Base-by-base conservation (phyloP, 2,113 vertebrate species). In the Oncorhynchus clarkii region DNA sequence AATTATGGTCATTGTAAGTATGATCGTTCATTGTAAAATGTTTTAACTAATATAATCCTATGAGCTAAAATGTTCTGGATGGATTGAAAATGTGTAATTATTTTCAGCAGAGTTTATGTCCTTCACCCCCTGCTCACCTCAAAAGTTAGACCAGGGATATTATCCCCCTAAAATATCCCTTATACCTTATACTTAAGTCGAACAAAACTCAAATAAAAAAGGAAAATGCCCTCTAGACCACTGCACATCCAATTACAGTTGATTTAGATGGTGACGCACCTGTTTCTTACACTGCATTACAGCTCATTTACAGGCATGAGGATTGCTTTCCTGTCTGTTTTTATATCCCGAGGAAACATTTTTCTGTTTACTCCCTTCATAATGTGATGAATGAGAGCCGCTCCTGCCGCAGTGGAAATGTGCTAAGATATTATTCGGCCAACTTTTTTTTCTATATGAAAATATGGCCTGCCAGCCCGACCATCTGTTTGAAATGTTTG, bases 401-500 rank as follows among this genome's bases (percentile, higher is more conserved):
- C 80, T 75, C 75, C 85, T 80, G 73, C 68, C 24, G 60, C 60
- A 16, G 39, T 62, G 75, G 22, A 57, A 76, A 49, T 73, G 72
- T 54, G 51, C 29, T n/a, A 26, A 2, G 39, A 45, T 45, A 45
- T 45, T 51, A 67, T 78, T 78, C 76, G 16, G 64, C 79, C 48
- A 68, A 68, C 39, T 72, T 57, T 75, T 49, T 34, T 73, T 76
- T 75, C 49, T 14, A 71, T 64, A 73, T 87, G 51, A 82, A 80
- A 84, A 79, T 48, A 76, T 24, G 24, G 22, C 18, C 13, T n/a
- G 71, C 51, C 24, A 24, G 22, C 59, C 27, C 72, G 65, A 39
- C 73, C 67, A 72, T 81, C 75, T 74, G 71, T 27, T 77, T 78
- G 11, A 79, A 26, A 67, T 66, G 29, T 76, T 76, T 72, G 51